Conservation (phyloP, 2,888 invertebrate genomes). For the Drosophila longiperda region DNA sequence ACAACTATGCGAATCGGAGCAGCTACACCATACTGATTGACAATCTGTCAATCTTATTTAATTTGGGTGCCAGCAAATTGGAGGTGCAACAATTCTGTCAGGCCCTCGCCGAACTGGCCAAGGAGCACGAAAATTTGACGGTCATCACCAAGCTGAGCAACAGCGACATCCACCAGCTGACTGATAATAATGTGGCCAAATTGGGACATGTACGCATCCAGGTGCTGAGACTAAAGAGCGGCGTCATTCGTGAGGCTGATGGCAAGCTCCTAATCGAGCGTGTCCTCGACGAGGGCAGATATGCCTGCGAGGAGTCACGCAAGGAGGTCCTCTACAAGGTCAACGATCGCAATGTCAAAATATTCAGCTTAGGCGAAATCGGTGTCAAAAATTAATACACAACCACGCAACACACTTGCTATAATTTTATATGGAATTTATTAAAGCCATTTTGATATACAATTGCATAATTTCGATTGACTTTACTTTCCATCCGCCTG, state of each 20-base stretch:
- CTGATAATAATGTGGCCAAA: slow-evolving; percentile 88
- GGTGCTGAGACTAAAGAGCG: slow-evolving; percentile 89
- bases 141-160: slow-evolving; percentile 87
- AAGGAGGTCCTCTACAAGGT: slow-evolving; percentile 87
- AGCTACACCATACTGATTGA: slow-evolving; percentile 88
- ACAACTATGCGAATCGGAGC: slow-evolving; percentile 72
- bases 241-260: slow-evolving; percentile 90
- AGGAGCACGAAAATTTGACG: slow-evolving; percentile 84
- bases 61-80: slow-evolving; percentile 85
- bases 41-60: slow-evolving; percentile 90
- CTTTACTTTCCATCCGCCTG: not conserved
- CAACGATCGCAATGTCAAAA: slow-evolving; percentile 90
- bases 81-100: slow-evolving; percentile 78
- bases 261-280: slow-evolving; percentile 87
- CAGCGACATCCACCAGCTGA: slow-evolving; percentile 87
- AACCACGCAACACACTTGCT: not conserved
- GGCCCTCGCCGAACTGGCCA: slow-evolving; percentile 71
- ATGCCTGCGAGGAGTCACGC: slow-evolving; percentile 69
- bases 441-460: slow-evolving; percentile 71
- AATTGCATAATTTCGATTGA: slow-evolving; percentile 5
- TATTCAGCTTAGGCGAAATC: slow-evolving; percentile 89
- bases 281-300: slow-evolving; percentile 67
- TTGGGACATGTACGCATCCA: slow-evolving; percentile 88
- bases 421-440: slow-evolving; percentile 58
- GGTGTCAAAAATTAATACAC: slow-evolving; percentile 80